Base-by-base conservation (phyloP, 2,113 vertebrate genomes). In the Rhabdornis inornatus region DNA sequence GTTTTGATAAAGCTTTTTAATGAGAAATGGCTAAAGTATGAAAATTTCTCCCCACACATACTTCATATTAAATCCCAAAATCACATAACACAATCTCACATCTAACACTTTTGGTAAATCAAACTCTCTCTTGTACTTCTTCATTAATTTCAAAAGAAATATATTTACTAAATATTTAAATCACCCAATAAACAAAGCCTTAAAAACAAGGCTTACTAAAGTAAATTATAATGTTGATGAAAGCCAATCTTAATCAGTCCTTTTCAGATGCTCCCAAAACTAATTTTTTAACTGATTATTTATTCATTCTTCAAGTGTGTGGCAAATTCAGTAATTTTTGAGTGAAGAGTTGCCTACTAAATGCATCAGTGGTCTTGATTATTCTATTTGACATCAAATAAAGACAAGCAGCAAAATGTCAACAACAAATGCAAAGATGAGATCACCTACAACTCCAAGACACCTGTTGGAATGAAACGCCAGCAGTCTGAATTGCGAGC, bases 1-100 rank as follows among this genome's bases (percentile, higher is more conserved):
- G 71, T 92, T 85, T 88, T 95, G 83, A 96, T 91, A 92, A 96
- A 94, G 84, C 27, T 94, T 97, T 96, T 95, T 96, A 97, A 97
- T 96, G 92, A 96, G 90, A 92, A 97, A 95, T 94, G 84, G 82
- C 82, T 95, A 40, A 94, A 95, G 66, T 57, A 93, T 76, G 83
- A 95, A 93, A 53, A 76, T 84, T 92, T 57, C 3, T 28, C 61
- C 31, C 50, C 72, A 57, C 35, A 87, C 87, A 78, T 79, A 93
- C 69, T 80, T 87, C 82, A 75, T 47, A 83, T 50, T 83, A 96
- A 97, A 94, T 79, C 91, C 57, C 87, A 70, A 94, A 88, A 68
- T 80, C 71, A 78, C 47, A 79, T 35, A 85, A 81, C 39, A 59
- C 75, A 89, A 76, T 83, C 72, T 85, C 87, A 35, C 40, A 93